Base-by-base conservation (phyloP, 2,888 invertebrate species). In the Serrognathus titanus region DNA sequence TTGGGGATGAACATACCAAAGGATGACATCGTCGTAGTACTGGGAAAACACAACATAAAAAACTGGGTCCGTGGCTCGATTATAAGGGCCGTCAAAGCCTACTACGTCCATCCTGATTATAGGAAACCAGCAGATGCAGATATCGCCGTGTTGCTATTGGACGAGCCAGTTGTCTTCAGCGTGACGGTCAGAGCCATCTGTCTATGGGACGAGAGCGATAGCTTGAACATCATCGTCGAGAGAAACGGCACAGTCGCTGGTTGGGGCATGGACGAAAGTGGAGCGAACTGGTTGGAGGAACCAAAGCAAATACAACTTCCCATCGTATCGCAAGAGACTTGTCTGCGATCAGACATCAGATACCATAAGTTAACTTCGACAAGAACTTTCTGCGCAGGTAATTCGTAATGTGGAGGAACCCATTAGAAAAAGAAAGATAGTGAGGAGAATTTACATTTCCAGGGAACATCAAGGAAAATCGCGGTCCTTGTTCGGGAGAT, bases 401-500 rank as follows among this genome's bases (percentile, higher is more conserved):
- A 63, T 31, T 31, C 31, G 4, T 2, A 4, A 20, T n/a, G 24
- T 7, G 24, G 24, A 31, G 6, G 24, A 31, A 31, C 7, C 7
- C 2, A 6, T 31, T 31, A 31, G 24, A 31, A 31, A 31, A 31
- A 31, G 24, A 31, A 7, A 31, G 24, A 31, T 16, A 31, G 12
- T 8, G 24, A n/a, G n/a, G n/a, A n/a, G n/a, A 20, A 47, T 47
- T 11, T 31, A 10, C 3, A 31, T 53, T 72, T 9, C 70, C 81
- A 82, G 83, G 52, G 75, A 78, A 39, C 75, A 77, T 39, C 78
- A 80, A 39, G 76, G 75, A 1, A 75, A 77, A 0, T 1, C 74
- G 77, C 0, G 84, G 84, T 1, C 83, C 83, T 0, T 85, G 85
- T 59, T 75, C 79, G 38, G 85, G 83, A 0, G 84, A 84, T 65